A percentile compares a stretch with the other conserved stretches of the same genome.
Evolutionary conservation across 2,113 vertebrate species (phyloP).

Genomic region (Chionomys nivalis): DNA sequence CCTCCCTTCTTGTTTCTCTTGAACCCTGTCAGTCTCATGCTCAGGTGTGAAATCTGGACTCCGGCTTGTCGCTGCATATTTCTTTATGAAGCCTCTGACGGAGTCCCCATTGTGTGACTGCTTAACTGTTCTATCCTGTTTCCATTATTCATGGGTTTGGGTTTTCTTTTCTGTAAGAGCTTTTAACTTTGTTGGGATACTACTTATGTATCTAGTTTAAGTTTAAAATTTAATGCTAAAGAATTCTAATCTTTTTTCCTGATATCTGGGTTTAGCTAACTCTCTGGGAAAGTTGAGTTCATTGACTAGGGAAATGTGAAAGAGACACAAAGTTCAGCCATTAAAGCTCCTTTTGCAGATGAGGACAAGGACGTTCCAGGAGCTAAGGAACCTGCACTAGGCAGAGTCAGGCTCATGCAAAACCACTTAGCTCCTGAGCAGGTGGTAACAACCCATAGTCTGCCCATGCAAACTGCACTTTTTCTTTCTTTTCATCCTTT

Average conservation of each 20-base stretch:
- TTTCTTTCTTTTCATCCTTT: not conserved
- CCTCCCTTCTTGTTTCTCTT: constrained; percentile 50
- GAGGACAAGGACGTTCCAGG: not conserved
- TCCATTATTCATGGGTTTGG: not conserved
- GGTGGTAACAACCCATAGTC: not conserved
- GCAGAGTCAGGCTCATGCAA: not conserved
- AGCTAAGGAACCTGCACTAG: not conserved
- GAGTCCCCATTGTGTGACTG: not conserved
- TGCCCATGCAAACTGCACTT: no score
- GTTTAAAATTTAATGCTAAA: not conserved
- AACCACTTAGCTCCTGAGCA: not conserved
- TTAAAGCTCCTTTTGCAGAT: not conserved
- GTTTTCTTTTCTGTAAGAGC: not conserved
- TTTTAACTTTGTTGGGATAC: not conserved
- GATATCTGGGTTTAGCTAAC: not conserved
- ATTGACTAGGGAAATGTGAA: not conserved
- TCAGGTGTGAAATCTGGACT: not conserved
- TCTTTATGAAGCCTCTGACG: not conserved
- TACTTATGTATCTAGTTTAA: not conserved
- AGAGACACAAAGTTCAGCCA: not conserved
- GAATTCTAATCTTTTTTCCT: not conserved
- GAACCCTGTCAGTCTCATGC: not conserved
- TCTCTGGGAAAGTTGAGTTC: not conserved
- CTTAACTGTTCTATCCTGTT: not conserved
- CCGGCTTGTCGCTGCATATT: not conserved